Conservation (phyloP, 2,113 vertebrate species). For the Trochalopteron elliotii region DNA sequence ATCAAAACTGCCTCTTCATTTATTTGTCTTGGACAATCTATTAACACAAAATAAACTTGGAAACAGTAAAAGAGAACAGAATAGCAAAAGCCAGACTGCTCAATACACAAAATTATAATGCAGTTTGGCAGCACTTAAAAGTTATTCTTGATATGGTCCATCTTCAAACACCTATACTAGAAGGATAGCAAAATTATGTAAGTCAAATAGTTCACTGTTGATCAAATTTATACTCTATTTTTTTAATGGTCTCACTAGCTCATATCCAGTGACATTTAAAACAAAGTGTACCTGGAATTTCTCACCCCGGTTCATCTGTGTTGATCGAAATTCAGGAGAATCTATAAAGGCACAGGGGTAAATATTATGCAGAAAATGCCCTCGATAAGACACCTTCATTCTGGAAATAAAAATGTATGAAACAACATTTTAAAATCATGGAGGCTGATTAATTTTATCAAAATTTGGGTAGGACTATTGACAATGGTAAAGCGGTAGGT, state of each 20-base stretch:
- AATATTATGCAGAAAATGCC: constrained; percentile 99
- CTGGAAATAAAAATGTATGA: constrained; percentile 75
- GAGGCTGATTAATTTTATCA: neutral
- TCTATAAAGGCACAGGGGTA: constrained; percentile 97
- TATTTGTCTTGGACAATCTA: neutral
- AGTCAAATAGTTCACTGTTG: neutral
- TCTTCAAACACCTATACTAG: neutral
- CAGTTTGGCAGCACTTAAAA: neutral
- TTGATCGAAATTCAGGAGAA: constrained; percentile 97
- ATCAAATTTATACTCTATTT: neutral
- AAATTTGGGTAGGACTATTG: neutral
- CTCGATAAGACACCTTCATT: constrained; percentile 97
- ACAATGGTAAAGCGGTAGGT: neutral
- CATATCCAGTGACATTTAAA: neutral
- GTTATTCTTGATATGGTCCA: neutral
- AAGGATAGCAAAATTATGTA: neutral
- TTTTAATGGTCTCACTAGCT: neutral
- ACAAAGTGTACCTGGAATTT: constrained; percentile 89
- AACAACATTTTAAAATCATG: neutral
- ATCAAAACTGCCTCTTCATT: neutral
- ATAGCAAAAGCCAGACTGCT: neutral
- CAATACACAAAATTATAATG: neutral
- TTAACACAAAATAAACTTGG: neutral
- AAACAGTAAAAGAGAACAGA: neutral
- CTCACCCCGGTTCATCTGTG: constrained; percentile 93